phyloP scores from a whole-genome alignment of 1,140 invertebrate species.

The Gryon sp. region DNA sequence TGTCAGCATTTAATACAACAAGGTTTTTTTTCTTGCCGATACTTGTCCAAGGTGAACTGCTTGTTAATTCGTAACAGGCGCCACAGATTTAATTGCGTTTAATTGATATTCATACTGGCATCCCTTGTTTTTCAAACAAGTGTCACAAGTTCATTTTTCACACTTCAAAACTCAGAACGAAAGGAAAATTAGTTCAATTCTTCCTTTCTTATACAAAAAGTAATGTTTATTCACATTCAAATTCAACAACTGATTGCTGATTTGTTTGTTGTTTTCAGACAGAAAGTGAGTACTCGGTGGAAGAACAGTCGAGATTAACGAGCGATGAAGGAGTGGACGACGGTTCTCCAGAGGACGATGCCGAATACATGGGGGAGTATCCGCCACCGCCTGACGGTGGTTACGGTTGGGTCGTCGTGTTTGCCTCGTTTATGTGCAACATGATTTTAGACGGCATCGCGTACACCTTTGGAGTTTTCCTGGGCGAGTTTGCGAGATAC shows the following conservation, averaged over 20 bases:
- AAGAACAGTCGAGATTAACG: constrained; percentile 87
- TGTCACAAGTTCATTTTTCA: too few species aligned
- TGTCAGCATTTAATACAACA: constrained; percentile 47
- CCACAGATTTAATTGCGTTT: constrained; percentile 42
- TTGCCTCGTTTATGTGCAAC: constrained; percentile 98
- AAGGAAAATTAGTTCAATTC: too few species aligned
- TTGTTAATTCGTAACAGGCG: constrained; percentile 58
- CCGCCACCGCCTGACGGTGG: constrained; percentile 92
- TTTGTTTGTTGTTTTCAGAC: constrained; percentile 82
- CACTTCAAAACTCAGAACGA: too few species aligned
- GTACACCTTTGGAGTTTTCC: constrained; percentile 95
- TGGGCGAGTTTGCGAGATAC: constrained; percentile 88
- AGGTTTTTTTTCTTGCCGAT: constrained; percentile 53
- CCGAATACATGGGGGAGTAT: constrained; percentile 86
- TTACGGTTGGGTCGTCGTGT: constrained; percentile 95
- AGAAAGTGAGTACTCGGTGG: constrained; percentile 90
- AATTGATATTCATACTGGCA: constrained; percentile 35
- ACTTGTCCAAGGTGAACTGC: constrained; percentile 64
- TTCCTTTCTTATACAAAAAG: too few species aligned
- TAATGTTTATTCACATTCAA: background rate
- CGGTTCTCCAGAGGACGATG: constrained; percentile 85
- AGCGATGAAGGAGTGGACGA: constrained; percentile 78
- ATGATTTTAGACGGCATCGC: constrained; percentile 98
- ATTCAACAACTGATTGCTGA: background rate
- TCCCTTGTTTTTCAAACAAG: constrained; percentile 13